Evolutionary conservation across 2,888 invertebrate species (phyloP), one percentile per base, ranked within the genome.

Genomic region (Stegana nigrithorax): DNA sequence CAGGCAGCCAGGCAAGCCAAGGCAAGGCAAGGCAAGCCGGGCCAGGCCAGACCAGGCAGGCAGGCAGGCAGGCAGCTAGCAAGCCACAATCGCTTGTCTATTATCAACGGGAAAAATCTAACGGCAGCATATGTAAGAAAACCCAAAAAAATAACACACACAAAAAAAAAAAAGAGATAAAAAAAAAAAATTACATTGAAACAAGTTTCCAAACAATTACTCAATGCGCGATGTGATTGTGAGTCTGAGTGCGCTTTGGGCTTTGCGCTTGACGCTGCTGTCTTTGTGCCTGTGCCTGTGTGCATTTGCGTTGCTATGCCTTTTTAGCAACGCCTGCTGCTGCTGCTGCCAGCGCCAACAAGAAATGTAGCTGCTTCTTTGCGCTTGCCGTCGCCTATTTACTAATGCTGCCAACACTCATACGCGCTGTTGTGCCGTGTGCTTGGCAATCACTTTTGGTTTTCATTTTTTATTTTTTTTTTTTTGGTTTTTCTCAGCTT

Each of bases 51-150:
- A n/a, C n/a, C 12, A 51, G 14, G 26, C 51, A 51, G 51, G 21
- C 29, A 51, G 26, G 17, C 12, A 55, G 26, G 27, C 29, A 71
- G 66, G 8, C 19, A 44, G 19, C 44, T 19, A 17, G 51, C 51
- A 51, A 8, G 23, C 29, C 14, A 10, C 14, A 14, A 39, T n/a
- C 14, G 65, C 62, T 71, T 51, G 10, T 66, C 69, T 72, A 79
- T 76, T 76, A 76, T 76, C 75, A 76, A 67, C 73, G 79, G 73
- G 63, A 64, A 76, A 76, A 76, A 76, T 76, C 75, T 32, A 10
- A 23, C 21, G 14, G 25, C 42, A 42, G n/a, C 42, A 6, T 6
- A 6, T 17, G 72, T n/a, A n/a, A n/a, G n/a, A n/a, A 72, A 75
- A 72, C 63, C 68, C 59, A 69, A 73, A 44, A 61, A 25, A 23